Evolutionary conservation across 2,888 invertebrate genomes (phyloP).

Genomic region (Odontocolon sp.): DNA sequence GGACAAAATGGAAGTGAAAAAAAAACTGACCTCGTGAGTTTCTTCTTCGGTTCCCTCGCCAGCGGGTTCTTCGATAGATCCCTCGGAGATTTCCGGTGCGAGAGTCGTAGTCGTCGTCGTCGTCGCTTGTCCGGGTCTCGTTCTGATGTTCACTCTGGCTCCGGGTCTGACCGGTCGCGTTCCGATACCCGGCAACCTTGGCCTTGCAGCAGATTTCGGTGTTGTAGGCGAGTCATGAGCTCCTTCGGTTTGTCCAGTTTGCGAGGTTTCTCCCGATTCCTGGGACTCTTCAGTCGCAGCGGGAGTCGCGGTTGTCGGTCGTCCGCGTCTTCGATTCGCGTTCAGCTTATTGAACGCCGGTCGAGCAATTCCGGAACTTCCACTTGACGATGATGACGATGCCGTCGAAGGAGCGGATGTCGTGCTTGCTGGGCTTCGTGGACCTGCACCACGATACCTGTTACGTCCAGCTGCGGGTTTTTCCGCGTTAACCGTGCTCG

Average conservation of each 20-base stretch:
- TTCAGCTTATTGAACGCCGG: slow-evolving; percentile 75
- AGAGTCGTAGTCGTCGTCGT: slow-evolving; percentile 80
- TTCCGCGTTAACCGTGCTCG: slow-evolving; percentile 70
- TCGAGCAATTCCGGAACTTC: slow-evolving; percentile 65
- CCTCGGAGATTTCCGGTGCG: slow-evolving; percentile 73
- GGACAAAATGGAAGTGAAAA: background rate
- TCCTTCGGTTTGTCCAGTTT: slow-evolving; percentile 41
- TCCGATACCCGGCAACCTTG: slow-evolving; percentile 77
- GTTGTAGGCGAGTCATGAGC: slow-evolving; percentile 48
- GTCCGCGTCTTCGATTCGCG: slow-evolving; percentile 73
- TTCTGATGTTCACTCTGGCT: slow-evolving; percentile 84
- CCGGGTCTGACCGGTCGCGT: slow-evolving; percentile 84
- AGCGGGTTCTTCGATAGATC: slow-evolving; percentile 75
- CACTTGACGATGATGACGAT: slow-evolving; percentile 56
- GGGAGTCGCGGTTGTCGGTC: slow-evolving; percentile 70
- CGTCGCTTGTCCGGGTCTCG: slow-evolving; percentile 81
- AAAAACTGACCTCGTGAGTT: slow-evolving; percentile 74
- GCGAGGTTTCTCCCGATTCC: slow-evolving; percentile 62
- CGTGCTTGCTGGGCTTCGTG: slow-evolving; percentile 64
- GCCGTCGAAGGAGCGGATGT: slow-evolving; percentile 62
- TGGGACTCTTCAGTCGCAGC: slow-evolving; percentile 65
- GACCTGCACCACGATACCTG: slow-evolving; percentile 72
- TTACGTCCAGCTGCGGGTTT: slow-evolving; percentile 68
- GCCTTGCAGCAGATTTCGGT: slow-evolving; percentile 63
- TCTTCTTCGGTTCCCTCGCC: slow-evolving; percentile 79